phyloP scores from a whole-genome alignment of 1,140 invertebrate species.

The Lepidurus packardi region DNA sequence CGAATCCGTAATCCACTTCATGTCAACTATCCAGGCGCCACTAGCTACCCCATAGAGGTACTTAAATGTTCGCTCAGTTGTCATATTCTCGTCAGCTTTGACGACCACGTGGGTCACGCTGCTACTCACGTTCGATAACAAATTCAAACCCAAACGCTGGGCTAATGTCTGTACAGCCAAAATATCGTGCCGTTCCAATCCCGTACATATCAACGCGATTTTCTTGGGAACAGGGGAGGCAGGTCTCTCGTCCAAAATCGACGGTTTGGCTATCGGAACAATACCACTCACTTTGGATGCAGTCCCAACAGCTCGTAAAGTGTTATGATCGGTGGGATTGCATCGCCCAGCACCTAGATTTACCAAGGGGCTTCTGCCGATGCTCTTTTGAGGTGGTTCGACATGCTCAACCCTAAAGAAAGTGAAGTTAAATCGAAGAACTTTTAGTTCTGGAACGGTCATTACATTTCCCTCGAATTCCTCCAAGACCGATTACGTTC shows the following conservation, averaged over 20 bases:
- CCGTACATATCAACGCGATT: background rate
- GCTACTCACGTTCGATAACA: background rate
- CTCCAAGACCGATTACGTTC: background rate
- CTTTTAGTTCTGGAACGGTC: background rate
- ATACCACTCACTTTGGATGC: background rate
- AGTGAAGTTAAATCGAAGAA: background rate
- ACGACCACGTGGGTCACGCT: slow-evolving; percentile 3
- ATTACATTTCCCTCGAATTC: background rate
- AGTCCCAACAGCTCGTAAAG: background rate
- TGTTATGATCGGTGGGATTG: background rate
- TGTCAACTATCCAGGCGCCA: slow-evolving; percentile 6
- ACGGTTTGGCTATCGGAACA: background rate
- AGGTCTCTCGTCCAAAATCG: no score
- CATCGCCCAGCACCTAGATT: background rate
- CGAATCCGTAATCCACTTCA: slow-evolving; percentile 12
- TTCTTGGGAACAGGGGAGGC: background rate
- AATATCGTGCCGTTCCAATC: background rate
- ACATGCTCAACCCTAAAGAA: background rate
- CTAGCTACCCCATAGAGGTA: slow-evolving; percentile 1
- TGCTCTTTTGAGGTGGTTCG: background rate
- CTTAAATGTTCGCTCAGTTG: background rate
- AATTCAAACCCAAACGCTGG: background rate
- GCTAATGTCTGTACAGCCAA: background rate
- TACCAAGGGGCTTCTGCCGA: background rate
- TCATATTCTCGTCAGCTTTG: slow-evolving; percentile 5